Evolutionary conservation across 2,113 vertebrate genomes (phyloP), one percentile per base, ranked within the genome.

Genomic region (Synodontis membranacea): DNA sequence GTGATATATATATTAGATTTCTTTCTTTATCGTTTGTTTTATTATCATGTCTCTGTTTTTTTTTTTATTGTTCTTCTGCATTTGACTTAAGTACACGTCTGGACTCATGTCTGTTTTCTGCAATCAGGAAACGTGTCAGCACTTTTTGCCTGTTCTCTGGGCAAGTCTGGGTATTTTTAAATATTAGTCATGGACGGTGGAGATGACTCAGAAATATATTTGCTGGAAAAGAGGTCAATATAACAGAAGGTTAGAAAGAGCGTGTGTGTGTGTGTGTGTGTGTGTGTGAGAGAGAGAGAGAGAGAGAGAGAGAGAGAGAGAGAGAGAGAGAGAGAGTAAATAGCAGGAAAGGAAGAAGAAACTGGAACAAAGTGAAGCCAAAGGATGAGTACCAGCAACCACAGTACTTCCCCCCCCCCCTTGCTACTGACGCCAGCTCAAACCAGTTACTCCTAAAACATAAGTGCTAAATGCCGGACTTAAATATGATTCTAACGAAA

Each of bases 121-220:
- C 56, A n/a, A 8, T 60, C 21, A 28, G 52, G 60, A 66, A 82
- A 25, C 25, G 2, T 11, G 60, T 83, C 81, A 83, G 44, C 81
- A 68, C 15, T 68, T 66, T 83, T 50, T 48, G 21, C 42, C 42
- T 48, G 17, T 12, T 79, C 50, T 37, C 4, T 23, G 10, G 50
- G 14, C 7, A 44, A 28, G n/a, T 44, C 23, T 44, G 39, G 10
- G 44, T 50, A 21, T 48, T 48, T 64, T 46, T 66, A 0, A 14
- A 42, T 37, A 28, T 68, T 50, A 83, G 60, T 34, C 81, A 83
- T 83, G 62, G 62, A 83, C 68, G 62, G 62, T 66, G 58, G 19
- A 66, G 68, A 66, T 83, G 81, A 83, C 44, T 83, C 60, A 68
- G 80, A 34, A 44, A 12, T 39, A 34, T 66, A 8, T 34, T 56